A percentile compares a stretch with the other conserved stretches of the same genome.
Evolutionary conservation across 2,888 invertebrate species (phyloP).

Genomic region (Aphidoletes aphidimyza): DNA sequence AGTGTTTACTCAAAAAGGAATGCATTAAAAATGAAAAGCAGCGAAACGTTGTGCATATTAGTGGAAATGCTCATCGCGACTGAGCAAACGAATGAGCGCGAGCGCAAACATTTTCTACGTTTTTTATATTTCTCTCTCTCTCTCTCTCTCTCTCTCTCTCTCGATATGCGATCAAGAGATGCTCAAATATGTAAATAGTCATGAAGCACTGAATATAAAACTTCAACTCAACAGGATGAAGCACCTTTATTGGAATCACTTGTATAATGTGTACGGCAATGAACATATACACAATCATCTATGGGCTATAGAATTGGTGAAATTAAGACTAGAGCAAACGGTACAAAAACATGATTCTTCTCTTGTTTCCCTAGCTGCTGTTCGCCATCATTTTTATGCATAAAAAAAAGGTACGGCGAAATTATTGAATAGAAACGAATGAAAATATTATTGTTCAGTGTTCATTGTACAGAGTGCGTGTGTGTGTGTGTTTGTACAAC

Average conservation of each 20-base stretch:
- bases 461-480: too few species aligned
- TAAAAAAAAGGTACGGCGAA: too few species aligned
- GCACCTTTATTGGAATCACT: background rate
- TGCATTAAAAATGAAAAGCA: conserved; percentile 30
- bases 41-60: conserved; percentile 1
- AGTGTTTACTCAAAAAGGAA: conserved; percentile 31
- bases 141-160: background rate
- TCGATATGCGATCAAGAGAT: background rate
- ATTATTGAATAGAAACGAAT: background rate
- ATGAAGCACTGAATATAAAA: background rate
- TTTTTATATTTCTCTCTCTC: background rate
- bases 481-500: too few species aligned
- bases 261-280: background rate
- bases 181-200: conserved; percentile 21
- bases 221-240: background rate
- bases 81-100: too few species aligned
- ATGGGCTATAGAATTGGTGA: background rate
- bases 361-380: too few species aligned
- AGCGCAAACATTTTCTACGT: too few species aligned
- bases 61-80: conserved; percentile 6
- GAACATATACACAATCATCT: background rate
- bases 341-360: too few species aligned
- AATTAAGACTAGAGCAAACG: background rate
- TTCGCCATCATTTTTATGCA: too few species aligned
- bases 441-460: too few species aligned